Percentiles rank a stretch among this genome's conserved stretches.
Conservation (phyloP, 2,888 invertebrate genomes). For the Artemia sinica region DNA sequence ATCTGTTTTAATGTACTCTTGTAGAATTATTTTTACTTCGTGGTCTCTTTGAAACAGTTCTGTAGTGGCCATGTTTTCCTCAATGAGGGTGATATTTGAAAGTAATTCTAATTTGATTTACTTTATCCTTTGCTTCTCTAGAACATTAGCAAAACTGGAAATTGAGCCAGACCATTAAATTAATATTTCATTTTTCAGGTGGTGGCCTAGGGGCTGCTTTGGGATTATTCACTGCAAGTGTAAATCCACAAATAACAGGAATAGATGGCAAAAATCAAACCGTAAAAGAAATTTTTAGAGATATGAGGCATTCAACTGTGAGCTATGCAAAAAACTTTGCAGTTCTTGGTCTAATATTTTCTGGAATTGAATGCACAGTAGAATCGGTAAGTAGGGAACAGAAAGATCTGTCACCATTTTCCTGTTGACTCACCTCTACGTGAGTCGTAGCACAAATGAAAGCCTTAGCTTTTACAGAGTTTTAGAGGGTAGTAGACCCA, state of each 20-base stretch:
- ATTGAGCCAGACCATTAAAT: background rate
- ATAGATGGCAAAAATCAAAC: slow-evolving; percentile 56
- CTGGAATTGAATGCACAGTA: slow-evolving; percentile 81
- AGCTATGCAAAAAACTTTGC: slow-evolving; percentile 97
- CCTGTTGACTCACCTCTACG: no score
- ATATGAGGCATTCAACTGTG: slow-evolving; percentile 77
- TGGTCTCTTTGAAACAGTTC: slow-evolving; percentile 3
- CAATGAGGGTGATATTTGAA: background rate
- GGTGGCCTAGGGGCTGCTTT: slow-evolving; percentile 86
- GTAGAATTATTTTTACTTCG: no score
- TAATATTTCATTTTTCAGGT: slow-evolving; percentile 40
- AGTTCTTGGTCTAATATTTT: slow-evolving; percentile 79
- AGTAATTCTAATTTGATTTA: background rate
- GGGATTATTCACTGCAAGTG: slow-evolving; percentile 86
- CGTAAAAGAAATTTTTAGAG: slow-evolving; percentile 65
- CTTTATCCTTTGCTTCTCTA: background rate
- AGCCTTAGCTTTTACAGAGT: no score
- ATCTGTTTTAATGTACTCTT: no score
- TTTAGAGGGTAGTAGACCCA: no score
- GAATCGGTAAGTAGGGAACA: slow-evolving; percentile 50
- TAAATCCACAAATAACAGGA: slow-evolving; percentile 66
- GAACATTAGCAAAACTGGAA: background rate
- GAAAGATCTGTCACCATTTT: no score
- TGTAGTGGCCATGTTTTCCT: background rate
- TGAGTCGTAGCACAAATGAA: no score